Percentiles rank a stretch among this genome's conserved stretches.
These are phyloP conservation scores for Lepisosteus osseus DNA, from an alignment of 2,113 vertebrate genomes.

Conservation along the genomic window DNA sequence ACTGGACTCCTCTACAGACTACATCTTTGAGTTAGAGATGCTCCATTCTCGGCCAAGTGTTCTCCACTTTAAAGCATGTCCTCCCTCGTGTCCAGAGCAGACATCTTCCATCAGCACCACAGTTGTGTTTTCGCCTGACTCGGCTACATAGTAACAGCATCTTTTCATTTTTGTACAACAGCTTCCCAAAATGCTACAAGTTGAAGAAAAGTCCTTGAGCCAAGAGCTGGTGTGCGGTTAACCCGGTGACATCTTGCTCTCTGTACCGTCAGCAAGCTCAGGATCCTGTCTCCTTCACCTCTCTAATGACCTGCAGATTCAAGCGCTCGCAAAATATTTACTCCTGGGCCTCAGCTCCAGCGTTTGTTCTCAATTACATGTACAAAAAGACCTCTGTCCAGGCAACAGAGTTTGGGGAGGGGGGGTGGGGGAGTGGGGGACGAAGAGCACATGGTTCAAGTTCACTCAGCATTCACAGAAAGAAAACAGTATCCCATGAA, in stretches of 20 bases:
- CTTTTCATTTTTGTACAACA: constrained; percentile 5
- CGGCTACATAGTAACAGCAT: constrained; percentile 49
- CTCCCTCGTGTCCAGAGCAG: constrained; percentile 34
- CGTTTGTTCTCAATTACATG: constrained; percentile 68
- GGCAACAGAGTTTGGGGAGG: constrained; percentile 26
- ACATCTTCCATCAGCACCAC: constrained; percentile 47
- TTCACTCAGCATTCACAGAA: constrained; percentile 35
- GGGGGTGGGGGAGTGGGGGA: constrained; percentile 19
- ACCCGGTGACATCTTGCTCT: constrained; percentile 34
- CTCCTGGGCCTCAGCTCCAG: constrained; percentile 45
- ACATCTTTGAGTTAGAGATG: constrained; percentile 62
- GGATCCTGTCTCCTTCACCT: constrained; percentile 46
- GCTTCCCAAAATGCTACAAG: neutral
- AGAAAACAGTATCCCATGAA: neutral
- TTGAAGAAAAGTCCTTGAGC: neutral
- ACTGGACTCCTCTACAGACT: constrained; percentile 48
- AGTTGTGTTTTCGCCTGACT: constrained; percentile 35
- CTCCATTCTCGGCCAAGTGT: constrained; percentile 43
- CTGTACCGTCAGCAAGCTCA: constrained; percentile 25
- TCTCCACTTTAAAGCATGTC: constrained; percentile 33
- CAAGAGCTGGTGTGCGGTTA: constrained; percentile 18
- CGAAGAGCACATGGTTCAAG: constrained; percentile 44
- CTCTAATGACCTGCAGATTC: constrained; percentile 46
- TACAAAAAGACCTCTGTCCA: constrained; percentile 52
- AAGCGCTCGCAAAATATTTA: constrained; percentile 27